phyloP scores from a whole-genome alignment of 2,113 vertebrate species.

The Xenopus borealis region DNA sequence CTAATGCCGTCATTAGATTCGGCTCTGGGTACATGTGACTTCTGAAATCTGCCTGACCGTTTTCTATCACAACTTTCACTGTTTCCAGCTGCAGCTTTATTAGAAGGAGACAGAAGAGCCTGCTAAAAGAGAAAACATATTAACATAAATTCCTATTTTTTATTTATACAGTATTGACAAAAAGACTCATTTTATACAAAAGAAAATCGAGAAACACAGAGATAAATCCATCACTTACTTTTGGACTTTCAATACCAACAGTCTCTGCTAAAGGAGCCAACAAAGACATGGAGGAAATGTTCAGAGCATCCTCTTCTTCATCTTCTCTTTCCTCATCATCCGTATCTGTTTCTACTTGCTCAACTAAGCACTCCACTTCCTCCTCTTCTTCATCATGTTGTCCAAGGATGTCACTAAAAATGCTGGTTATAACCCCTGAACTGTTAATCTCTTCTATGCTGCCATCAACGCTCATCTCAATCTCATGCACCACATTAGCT shows the following conservation, averaged over 20 bases:
- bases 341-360: slow-evolving; percentile 16
- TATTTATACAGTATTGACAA: too few relatives aligned
- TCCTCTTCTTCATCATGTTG: slow-evolving; percentile 60
- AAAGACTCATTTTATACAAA: too few relatives aligned
- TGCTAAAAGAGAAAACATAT: slow-evolving; percentile 41
- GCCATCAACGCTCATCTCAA: slow-evolving; percentile 64
- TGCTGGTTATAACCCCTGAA: slow-evolving; percentile 83
- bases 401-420: slow-evolving; percentile 81
- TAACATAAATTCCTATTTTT: too few relatives aligned
- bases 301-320: slow-evolving; percentile 76
- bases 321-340: slow-evolving; percentile 52
- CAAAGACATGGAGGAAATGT: slow-evolving; percentile 98
- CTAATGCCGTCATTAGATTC: slow-evolving; percentile 71
- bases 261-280: slow-evolving; percentile 88
- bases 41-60: slow-evolving; percentile 74
- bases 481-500: slow-evolving; percentile 60
- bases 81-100: slow-evolving; percentile 58
- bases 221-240: slow-evolving; percentile 58
- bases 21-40: slow-evolving; percentile 59
- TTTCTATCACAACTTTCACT: slow-evolving; percentile 60
- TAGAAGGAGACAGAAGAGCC: slow-evolving; percentile 69
- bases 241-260: slow-evolving; percentile 78
- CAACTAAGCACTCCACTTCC: slow-evolving; percentile 12
- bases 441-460: slow-evolving; percentile 67
- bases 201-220: too few relatives aligned